Evolutionary conservation across 1,140 invertebrate species (phyloP).

Genomic region (Drosophila saltans): DNA sequence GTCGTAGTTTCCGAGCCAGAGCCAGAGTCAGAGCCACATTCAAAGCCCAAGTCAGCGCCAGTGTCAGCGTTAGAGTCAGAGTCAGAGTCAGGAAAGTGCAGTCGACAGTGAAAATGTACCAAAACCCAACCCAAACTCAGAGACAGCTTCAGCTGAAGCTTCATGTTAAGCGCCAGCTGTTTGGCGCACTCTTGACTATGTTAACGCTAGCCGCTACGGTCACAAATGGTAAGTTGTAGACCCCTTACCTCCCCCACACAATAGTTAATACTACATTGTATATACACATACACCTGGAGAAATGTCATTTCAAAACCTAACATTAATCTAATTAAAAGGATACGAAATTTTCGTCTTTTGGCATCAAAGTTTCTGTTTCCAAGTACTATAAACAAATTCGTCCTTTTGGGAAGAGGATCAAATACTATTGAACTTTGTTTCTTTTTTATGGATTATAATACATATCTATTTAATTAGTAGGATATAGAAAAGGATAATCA

Average conservation of each 20-base stretch:
- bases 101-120: slow-evolving; percentile 68
- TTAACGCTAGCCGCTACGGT: slow-evolving; percentile 61
- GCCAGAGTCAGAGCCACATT: slow-evolving; percentile 37
- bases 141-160: slow-evolving; percentile 38
- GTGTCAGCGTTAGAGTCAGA: slow-evolving; percentile 14
- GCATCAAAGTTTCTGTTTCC: too few relatives aligned
- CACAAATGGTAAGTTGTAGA: slow-evolving; percentile 63
- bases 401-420: too few relatives aligned
- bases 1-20: slow-evolving; percentile 54
- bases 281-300: not conserved
- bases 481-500: too few relatives aligned
- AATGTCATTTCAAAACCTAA: not conserved
- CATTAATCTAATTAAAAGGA: too few relatives aligned
- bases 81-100: slow-evolving; percentile 56
- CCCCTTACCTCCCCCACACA: not conserved
- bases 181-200: slow-evolving; percentile 65
- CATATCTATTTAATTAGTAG: too few relatives aligned
- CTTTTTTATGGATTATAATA: too few relatives aligned
- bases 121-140: slow-evolving; percentile 38
- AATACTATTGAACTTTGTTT: too few relatives aligned
- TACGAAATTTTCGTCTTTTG: too few relatives aligned
- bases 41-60: not conserved
- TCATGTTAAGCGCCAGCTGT: slow-evolving; percentile 65
- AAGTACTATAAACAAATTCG: too few relatives aligned
- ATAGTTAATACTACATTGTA: not conserved